Evolutionary conservation across 2,113 vertebrate species (phyloP).

Genomic region (Corynorhinus townsendii): DNA sequence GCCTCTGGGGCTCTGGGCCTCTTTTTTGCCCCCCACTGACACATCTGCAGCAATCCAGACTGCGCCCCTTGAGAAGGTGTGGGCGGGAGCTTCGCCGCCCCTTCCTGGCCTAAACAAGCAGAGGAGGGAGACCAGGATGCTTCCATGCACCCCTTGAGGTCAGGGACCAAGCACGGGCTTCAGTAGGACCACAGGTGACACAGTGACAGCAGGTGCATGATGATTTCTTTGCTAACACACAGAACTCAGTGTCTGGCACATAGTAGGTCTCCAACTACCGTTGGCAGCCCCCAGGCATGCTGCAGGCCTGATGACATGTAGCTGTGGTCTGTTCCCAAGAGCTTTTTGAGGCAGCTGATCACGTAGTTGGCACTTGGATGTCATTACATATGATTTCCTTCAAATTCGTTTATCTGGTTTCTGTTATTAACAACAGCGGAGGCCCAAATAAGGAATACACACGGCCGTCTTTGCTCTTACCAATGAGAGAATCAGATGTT

Average conservation of each 20-base stretch:
- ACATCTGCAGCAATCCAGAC: too few relatives aligned
- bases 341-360: background rate
- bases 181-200: background rate
- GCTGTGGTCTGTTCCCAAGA: background rate
- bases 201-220: rapidly evolving
- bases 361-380: background rate
- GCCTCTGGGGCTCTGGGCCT: background rate
- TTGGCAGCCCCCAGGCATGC: rapidly evolving
- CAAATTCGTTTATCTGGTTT: background rate
- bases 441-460: rapidly evolving
- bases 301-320: background rate
- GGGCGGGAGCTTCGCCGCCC: background rate
- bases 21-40: too few relatives aligned
- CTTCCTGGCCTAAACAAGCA: rapidly evolving
- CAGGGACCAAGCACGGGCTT: background rate
- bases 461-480: background rate
- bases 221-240: too few relatives aligned
- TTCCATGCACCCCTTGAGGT: rapidly evolving
- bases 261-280: background rate
- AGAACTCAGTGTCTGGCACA: background rate
- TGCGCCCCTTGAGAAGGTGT: background rate
- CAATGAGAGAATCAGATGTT: background rate
- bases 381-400: background rate
- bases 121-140: background rate
- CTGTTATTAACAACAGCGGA: background rate